A percentile compares a stretch with the other conserved stretches of the same genome.
These are phyloP conservation scores for Drosophila subpulchrella DNA, from an alignment of 1,140 invertebrate genomes.

Conservation along the genomic window DNA sequence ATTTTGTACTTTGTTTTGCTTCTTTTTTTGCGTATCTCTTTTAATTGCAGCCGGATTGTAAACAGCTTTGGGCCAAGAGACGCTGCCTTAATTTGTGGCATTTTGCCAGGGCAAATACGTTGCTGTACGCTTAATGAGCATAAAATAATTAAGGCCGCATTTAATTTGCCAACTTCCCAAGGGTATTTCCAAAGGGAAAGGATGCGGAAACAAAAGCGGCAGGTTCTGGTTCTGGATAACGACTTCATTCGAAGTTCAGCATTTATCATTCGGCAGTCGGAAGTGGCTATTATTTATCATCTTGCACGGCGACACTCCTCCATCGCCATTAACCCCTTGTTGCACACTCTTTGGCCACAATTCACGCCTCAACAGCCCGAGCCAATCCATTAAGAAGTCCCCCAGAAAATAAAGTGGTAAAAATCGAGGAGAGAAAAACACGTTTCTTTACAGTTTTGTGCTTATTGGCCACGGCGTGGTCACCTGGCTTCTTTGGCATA, in stretches of 20 bases:
- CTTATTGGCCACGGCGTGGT: constrained; percentile 68
- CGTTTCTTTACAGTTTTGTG: constrained; percentile 74
- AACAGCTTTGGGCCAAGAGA: constrained; percentile 69
- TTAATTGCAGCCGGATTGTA: constrained; percentile 65
- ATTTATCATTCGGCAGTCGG: constrained; percentile 16
- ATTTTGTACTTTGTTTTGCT: constrained; percentile 41
- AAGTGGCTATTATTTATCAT: constrained; percentile 34
- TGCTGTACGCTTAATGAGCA: constrained; percentile 69
- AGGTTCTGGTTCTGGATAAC: constrained; percentile 18
- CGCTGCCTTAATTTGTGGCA: constrained; percentile 57
- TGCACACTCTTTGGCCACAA: constrained; percentile 41
- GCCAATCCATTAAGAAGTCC: constrained; percentile 71
- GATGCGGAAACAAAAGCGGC: constrained; percentile 31
- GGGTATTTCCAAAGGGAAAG: constrained; percentile 53
- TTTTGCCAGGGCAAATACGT: constrained; percentile 51
- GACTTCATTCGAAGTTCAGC: constrained; percentile 40
- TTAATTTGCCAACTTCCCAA: constrained; percentile 61
- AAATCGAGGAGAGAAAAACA: constrained; percentile 40
- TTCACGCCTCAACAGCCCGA: constrained; percentile 45
- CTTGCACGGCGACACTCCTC: constrained; percentile 4
- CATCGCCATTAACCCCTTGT: constrained; percentile 44
- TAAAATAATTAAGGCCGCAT: constrained; percentile 77
- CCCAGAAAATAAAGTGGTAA: constrained; percentile 10
- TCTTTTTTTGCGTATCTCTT: constrained; percentile 36
- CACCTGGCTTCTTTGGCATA: constrained; percentile 72